Percentiles rank a stretch among this genome's conserved stretches.
Conservation (phyloP, 2,888 invertebrate genomes). For the Cephus nigrinus region DNA sequence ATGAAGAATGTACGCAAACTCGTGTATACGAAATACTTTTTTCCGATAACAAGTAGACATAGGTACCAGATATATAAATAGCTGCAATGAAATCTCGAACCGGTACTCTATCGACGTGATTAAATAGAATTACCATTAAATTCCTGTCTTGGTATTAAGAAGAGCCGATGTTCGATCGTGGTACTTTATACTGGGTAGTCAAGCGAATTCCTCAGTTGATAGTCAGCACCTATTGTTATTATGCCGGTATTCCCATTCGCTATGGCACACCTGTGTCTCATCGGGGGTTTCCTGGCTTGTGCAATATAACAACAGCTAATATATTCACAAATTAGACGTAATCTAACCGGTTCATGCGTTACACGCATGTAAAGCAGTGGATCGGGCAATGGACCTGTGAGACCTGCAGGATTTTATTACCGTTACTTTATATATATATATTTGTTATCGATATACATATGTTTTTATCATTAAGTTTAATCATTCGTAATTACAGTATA, state of each 20-base stretch:
- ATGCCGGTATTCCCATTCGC: background rate
- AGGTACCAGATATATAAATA: background rate
- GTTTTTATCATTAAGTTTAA: too few species aligned
- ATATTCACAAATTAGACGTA: background rate
- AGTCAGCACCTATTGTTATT: background rate
- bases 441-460: too few species aligned
- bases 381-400: background rate
- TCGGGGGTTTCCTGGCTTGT: background rate
- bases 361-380: background rate
- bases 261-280: background rate
- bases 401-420: background rate
- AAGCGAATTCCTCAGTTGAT: background rate
- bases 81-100: background rate
- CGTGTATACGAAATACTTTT: background rate
- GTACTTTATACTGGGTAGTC: background rate
- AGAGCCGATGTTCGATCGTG: background rate
- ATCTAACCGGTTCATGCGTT: background rate
- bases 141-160: background rate
- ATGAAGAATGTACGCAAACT: background rate
- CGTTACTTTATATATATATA: background rate
- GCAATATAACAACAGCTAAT: background rate
- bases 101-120: background rate
- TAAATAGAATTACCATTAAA: background rate
- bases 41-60: background rate
- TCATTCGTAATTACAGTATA: too few species aligned